Evolutionary conservation across 2,888 invertebrate species (phyloP).

Genomic region (Agapostemon virescens): DNA sequence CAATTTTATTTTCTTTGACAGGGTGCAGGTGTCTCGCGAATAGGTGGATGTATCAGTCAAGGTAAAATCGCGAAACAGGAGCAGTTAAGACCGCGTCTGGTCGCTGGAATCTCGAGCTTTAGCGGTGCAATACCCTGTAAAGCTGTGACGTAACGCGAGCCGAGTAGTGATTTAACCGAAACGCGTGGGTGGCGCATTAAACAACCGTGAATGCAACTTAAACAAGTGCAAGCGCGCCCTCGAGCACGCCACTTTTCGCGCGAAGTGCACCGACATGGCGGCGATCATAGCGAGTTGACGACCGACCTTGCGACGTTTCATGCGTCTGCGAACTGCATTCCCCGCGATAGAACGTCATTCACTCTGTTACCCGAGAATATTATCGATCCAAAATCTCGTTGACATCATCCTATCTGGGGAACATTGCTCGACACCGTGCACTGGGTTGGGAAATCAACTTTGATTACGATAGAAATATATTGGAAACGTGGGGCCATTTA

Average conservation of each 20-base stretch:
- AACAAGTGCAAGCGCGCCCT: constrained; percentile 30
- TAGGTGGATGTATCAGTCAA: background rate
- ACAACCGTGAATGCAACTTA: constrained; percentile 17
- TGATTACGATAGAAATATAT: too few relatives aligned
- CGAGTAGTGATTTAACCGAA: constrained; percentile 24
- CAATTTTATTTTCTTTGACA: background rate
- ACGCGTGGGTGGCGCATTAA: constrained; percentile 21
- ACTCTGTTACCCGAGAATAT: constrained; percentile 33
- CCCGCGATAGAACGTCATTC: constrained; percentile 34
- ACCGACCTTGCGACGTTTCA: constrained; percentile 74
- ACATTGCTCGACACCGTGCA: too few relatives aligned
- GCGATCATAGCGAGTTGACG: constrained; percentile 65
- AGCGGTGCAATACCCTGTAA: background rate
- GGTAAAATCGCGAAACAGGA: background rate
- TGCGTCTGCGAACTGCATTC: constrained; percentile 35
- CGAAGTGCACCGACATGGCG: constrained; percentile 26
- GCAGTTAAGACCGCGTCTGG: background rate
- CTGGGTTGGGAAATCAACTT: background rate
- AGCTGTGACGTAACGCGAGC: background rate
- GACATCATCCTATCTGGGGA: background rate
- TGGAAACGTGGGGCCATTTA: too few relatives aligned
- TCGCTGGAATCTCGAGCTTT: background rate
- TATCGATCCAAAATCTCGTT: constrained; percentile 35
- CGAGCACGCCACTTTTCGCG: constrained; percentile 28
- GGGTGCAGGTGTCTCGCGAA: background rate